Percentiles rank a stretch among this genome's conserved stretches.
Conservation (phyloP, 1,140 invertebrate species). For the Trachelipus rathkii region DNA sequence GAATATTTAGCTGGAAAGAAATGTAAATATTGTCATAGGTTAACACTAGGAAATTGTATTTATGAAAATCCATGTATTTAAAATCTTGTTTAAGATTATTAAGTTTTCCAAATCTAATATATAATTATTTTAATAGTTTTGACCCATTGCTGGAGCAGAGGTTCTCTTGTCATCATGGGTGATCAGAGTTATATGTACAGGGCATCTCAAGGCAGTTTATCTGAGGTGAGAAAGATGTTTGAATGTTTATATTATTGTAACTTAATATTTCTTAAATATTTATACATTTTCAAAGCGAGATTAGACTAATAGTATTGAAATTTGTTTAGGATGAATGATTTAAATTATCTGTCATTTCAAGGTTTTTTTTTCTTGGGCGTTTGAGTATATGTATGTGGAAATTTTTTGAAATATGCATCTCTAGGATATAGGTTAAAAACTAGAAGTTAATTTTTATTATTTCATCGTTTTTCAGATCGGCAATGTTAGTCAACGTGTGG, state of each 20-base stretch:
- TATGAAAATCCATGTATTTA: neutral
- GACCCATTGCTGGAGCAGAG: slow-evolving; percentile 77
- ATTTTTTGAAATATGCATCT: too few species aligned
- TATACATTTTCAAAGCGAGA: too few species aligned
- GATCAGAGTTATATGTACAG: slow-evolving; percentile 73
- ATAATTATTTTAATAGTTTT: slow-evolving; percentile 60
- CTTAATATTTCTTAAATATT: too few species aligned
- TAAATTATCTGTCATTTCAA: too few species aligned
- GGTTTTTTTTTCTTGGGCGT: too few species aligned
- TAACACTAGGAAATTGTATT: neutral
- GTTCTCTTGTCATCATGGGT: slow-evolving; percentile 79
- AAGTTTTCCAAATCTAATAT: slow-evolving; percentile 47
- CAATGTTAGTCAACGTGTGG: slow-evolving; percentile 66
- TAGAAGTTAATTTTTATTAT: too few species aligned
- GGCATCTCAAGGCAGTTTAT: slow-evolving; percentile 54
- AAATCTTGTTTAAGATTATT: neutral
- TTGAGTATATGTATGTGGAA: too few species aligned
- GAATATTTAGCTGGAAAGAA: too few species aligned
- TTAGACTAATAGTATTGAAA: too few species aligned
- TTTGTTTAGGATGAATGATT: too few species aligned
- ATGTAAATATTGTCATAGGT: slow-evolving; percentile 3
- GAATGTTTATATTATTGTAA: slow-evolving; percentile 44
- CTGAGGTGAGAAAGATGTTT: slow-evolving; percentile 36
- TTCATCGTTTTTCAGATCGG: slow-evolving; percentile 24
- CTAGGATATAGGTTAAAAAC: too few species aligned